Percentiles rank a stretch among this genome's conserved stretches.
Evolutionary conservation across 2,113 vertebrate genomes (phyloP).

Genomic region (Onychostruthus taczanowskii): DNA sequence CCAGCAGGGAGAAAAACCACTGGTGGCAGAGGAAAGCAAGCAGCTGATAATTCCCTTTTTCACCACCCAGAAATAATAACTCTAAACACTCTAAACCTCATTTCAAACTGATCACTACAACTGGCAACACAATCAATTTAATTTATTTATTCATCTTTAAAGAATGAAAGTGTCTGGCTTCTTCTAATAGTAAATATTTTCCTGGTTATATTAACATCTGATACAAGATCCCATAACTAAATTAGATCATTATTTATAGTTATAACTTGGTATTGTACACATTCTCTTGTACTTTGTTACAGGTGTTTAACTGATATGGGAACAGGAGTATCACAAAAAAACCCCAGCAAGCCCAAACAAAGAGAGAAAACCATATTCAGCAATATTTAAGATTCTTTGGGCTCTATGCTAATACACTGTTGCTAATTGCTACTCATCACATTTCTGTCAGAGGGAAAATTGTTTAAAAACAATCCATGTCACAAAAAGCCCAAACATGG

Average conservation of each 20-base stretch:
- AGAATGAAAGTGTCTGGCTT: neutral
- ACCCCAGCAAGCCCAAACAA: neutral
- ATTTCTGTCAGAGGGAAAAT: neutral
- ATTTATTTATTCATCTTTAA: neutral
- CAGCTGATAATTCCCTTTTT: neutral
- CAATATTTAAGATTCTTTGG: neutral
- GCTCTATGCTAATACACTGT: neutral
- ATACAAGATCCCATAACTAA: neutral
- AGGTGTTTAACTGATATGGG: neutral
- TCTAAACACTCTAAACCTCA: neutral
- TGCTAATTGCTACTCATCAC: conserved; percentile 16
- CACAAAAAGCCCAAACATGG: neutral
- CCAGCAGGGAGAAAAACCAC: neutral
- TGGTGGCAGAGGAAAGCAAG: neutral
- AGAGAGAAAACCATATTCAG: neutral
- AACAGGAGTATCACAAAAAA: neutral
- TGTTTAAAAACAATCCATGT: neutral
- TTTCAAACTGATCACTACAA: neutral
- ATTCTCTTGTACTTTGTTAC: neutral
- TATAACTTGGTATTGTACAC: neutral
- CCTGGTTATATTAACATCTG: neutral
- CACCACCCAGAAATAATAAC: neutral
- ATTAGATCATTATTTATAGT: neutral
- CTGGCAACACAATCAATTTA: neutral
- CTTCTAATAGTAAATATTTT: neutral